Evolutionary conservation across 2,113 vertebrate genomes (phyloP).

Genomic region (Onychostoma macrolepis): DNA sequence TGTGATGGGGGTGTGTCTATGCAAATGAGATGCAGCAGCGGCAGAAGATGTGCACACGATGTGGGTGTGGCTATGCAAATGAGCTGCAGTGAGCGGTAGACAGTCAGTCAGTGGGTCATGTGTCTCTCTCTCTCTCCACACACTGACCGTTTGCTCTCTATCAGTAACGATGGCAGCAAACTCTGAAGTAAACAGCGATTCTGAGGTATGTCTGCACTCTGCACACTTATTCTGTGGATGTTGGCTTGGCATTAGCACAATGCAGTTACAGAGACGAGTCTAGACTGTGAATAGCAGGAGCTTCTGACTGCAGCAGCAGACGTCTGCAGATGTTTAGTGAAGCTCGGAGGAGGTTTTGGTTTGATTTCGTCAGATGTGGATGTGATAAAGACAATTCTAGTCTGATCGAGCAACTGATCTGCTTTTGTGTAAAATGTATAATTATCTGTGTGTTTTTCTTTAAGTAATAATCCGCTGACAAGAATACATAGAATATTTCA

Average conservation of each 20-base stretch:
- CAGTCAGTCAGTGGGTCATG: background rate
- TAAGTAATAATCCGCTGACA: background rate
- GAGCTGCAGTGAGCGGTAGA: conserved; percentile 19
- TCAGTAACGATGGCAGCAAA: conserved; percentile 64
- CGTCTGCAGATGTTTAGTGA: background rate
- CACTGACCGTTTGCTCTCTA: conserved; percentile 17
- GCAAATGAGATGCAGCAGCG: background rate
- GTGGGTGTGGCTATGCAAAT: background rate
- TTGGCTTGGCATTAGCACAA: background rate
- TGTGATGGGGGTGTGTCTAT: background rate
- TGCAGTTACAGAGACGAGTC: background rate
- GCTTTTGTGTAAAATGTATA: background rate
- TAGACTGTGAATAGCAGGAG: background rate
- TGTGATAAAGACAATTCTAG: background rate
- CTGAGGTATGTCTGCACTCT: conserved; percentile 69
- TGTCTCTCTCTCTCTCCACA: background rate
- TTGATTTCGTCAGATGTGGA: background rate
- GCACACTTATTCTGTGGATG: background rate
- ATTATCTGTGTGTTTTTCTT: background rate
- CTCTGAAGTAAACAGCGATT: conserved; percentile 64
- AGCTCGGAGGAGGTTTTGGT: background rate
- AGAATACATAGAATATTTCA: too few relatives aligned
- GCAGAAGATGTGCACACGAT: too few relatives aligned
- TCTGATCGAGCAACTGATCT: background rate
- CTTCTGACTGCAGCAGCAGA: background rate